Evolutionary conservation across 2,888 invertebrate species (phyloP), one percentile per base, ranked within the genome.

Genomic region (Syrphus vitripennis): DNA sequence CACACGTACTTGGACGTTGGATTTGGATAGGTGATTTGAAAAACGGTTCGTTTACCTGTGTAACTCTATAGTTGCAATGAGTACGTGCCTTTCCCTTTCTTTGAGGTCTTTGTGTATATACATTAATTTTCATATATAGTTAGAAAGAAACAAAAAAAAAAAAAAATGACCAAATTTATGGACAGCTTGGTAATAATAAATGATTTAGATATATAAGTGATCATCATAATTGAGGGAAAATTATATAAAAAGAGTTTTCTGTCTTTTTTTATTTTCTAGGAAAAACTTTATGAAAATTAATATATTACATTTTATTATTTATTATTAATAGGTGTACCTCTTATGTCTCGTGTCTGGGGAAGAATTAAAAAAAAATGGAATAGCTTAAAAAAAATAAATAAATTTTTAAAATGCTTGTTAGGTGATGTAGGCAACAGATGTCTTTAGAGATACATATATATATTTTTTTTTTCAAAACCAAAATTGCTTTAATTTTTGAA

Each of bases 81-180:
- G 69, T 79, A 84, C 81, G 84, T 86, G 84, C 81, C 81, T 81
- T 86, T 81, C 81, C 84, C 77, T 86, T 86, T 86, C 84, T 77
- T 81, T 77, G n/a, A 55, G 71, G 70, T 59, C 74, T 83, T 83
- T 79, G 40, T 40, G 55, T 55, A n/a, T n/a, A n/a, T n/a, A n/a
- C n/a, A n/a, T n/a, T n/a, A 37, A 24, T 19, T 34, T 34, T 50
- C 21, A 34, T 48, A 50, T 19, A 45, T 42, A 42, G 19, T n/a
- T 5, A 31, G 29, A 37, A 69, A 55, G 42, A 74, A 67, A 76
- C 55, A 75, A 42, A 37, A 69, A 55, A 37, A 74, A 67, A 76
- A 65, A 75, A 42, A 79, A 75, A 80, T 40, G 67, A 79, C 45
- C 57, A 65, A 48, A 63, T 67, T 74, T 78, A 78, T 84, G 80